Conservation (phyloP, 64 coral and sea anemone genomes). For the Orbicella faveolata region DNA sequence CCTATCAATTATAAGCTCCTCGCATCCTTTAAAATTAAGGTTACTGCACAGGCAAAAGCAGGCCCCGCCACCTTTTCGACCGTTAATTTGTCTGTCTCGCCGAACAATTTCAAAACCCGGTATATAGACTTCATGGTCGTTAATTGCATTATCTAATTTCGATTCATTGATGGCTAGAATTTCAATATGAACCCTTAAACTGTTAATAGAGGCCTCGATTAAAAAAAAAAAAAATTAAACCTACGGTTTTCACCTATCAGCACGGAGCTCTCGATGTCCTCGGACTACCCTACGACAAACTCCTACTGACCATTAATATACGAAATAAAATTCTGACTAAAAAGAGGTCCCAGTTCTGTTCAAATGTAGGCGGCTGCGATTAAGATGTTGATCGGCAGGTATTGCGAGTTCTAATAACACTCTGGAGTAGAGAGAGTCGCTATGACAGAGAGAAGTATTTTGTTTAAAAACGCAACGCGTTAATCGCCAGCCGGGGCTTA, state of each 20-base stretch:
- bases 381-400: slow-evolving; percentile 11
- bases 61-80: slow-evolving; percentile 60
- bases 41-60: slow-evolving; percentile 37
- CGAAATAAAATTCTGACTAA: slow-evolving; percentile 29
- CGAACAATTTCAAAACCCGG: slow-evolving; percentile 64
- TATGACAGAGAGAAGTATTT: too few species aligned
- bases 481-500: too few species aligned
- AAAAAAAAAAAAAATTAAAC: slow-evolving; percentile 14
- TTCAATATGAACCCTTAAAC: slow-evolving; percentile 24
- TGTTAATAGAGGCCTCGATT: slow-evolving; percentile 27
- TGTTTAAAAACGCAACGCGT: too few species aligned
- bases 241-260: background rate
- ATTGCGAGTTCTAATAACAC: too few species aligned
- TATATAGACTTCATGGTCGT: slow-evolving; percentile 49
- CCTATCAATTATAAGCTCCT: slow-evolving; percentile 31
- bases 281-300: slow-evolving; percentile 42
- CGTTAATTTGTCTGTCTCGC: slow-evolving; percentile 29
- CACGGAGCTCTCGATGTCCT: background rate
- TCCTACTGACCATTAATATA: slow-evolving; percentile 38
- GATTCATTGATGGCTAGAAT: slow-evolving; percentile 76
- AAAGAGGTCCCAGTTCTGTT: slow-evolving; percentile 44
- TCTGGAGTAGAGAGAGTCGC: too few species aligned
- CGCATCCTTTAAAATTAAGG: slow-evolving; percentile 44
- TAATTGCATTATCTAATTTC: slow-evolving; percentile 58
- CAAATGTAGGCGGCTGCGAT: slow-evolving; percentile 48